A percentile compares a stretch with the other conserved stretches of the same genome.
Evolutionary conservation across 2,797 vertebrate species (phyloP).

Genomic region (Thamnophis elegans): DNA sequence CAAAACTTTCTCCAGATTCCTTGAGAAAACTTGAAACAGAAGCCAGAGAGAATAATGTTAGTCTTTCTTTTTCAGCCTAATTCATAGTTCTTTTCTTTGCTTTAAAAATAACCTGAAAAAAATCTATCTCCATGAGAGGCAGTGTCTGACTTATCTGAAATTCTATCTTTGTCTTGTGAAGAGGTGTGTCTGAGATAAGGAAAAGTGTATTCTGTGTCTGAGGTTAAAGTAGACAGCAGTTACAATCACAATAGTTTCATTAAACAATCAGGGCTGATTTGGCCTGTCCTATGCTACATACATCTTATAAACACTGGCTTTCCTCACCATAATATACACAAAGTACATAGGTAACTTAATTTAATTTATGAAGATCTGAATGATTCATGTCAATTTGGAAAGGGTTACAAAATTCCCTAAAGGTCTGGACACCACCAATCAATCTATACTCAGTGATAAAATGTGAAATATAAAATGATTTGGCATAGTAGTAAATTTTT

Average conservation of each 20-base stretch:
- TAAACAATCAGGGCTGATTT: not conserved
- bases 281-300: not conserved
- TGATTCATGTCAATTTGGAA: not conserved
- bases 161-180: not conserved
- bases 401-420: not conserved
- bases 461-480: not conserved
- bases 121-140: not conserved
- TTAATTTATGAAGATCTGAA: not conserved
- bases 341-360: not conserved
- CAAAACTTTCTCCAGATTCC: not conserved
- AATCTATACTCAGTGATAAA: not conserved
- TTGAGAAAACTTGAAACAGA: not conserved
- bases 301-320: not conserved
- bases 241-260: not conserved
- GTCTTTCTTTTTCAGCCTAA: not conserved
- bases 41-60: not conserved
- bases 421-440: not conserved
- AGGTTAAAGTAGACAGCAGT: not conserved
- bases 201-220: not conserved
- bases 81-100: not conserved
- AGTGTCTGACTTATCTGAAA: not conserved
- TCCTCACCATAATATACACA: not conserved
- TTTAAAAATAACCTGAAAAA: not conserved
- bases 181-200: not conserved
- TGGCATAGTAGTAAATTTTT: not conserved